Conservation (phyloP, 2,113 vertebrate genomes). For the Pelecanus crispus region DNA sequence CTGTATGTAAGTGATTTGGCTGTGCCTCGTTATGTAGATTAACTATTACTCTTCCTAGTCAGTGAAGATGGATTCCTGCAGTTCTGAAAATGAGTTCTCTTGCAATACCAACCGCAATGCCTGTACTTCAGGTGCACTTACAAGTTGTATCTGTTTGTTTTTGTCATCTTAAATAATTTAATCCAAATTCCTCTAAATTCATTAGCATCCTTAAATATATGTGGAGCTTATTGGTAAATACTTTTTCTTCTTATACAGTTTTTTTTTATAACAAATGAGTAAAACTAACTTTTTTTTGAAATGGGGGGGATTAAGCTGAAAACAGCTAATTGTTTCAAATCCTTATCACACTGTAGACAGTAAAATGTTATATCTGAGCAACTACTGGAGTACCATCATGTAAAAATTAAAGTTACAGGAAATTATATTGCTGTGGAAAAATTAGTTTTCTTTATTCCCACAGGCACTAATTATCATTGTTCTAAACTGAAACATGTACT, state of each 20-base stretch:
- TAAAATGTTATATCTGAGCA: neutral
- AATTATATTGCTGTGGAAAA: constrained; percentile 21
- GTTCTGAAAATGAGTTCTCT: neutral
- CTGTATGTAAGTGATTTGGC: neutral
- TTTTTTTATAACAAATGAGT: neutral
- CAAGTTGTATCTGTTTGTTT: neutral
- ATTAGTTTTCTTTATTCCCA: constrained; percentile 28
- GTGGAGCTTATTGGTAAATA: neutral
- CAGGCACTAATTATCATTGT: constrained; percentile 42
- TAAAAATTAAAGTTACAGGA: constrained; percentile 5
- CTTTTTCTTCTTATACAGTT: neutral
- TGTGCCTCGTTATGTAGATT: neutral
- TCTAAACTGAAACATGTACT: neutral
- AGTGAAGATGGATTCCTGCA: neutral
- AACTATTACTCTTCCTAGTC: neutral
- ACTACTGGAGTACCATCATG: neutral
- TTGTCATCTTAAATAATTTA: neutral
- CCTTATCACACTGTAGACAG: neutral
- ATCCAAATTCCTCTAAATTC: no score
- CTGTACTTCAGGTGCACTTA: neutral
- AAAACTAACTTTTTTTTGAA: neutral
- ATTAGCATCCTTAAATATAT: neutral
- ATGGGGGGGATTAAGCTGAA: neutral
- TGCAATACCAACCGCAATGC: fast-evolving
- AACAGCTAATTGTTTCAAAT: neutral